phyloP scores from a whole-genome alignment of 2,113 vertebrate genomes.

The Anser cygnoides region DNA sequence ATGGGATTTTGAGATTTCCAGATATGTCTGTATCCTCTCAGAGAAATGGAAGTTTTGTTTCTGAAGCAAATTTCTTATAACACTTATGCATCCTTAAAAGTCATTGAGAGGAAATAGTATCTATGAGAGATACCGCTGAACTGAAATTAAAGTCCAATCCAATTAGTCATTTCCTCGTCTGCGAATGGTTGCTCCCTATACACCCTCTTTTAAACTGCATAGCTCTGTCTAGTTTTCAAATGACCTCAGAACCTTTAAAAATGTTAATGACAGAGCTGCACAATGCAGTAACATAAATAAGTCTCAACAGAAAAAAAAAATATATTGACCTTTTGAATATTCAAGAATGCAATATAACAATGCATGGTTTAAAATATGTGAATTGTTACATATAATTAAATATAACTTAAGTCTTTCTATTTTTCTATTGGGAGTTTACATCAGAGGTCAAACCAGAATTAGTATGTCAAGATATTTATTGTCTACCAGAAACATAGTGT shows the following conservation, averaged over 20 bases:
- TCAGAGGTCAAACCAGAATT: background rate
- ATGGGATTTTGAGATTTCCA: background rate
- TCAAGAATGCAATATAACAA: background rate
- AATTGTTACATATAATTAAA: background rate
- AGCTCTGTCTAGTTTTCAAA: background rate
- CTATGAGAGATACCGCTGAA: background rate
- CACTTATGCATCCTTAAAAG: background rate
- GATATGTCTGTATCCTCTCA: background rate
- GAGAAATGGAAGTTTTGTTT: background rate
- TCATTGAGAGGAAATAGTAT: background rate
- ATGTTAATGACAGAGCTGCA: background rate
- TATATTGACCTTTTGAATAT: conserved; percentile 23
- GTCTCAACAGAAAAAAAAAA: background rate
- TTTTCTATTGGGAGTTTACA: background rate
- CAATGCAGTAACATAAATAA: background rate
- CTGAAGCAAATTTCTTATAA: background rate
- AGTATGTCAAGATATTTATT: background rate
- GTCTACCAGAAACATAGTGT: background rate
- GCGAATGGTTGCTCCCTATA: background rate
- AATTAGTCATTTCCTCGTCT: conserved; percentile 16
- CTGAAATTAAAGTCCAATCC: background rate
- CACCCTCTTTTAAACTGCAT: background rate
- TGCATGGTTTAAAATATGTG: background rate
- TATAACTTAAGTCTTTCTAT: background rate
- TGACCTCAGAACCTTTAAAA: background rate